Conservation (phyloP, 92 coral and sea anemone species). For the Porites rus region DNA sequence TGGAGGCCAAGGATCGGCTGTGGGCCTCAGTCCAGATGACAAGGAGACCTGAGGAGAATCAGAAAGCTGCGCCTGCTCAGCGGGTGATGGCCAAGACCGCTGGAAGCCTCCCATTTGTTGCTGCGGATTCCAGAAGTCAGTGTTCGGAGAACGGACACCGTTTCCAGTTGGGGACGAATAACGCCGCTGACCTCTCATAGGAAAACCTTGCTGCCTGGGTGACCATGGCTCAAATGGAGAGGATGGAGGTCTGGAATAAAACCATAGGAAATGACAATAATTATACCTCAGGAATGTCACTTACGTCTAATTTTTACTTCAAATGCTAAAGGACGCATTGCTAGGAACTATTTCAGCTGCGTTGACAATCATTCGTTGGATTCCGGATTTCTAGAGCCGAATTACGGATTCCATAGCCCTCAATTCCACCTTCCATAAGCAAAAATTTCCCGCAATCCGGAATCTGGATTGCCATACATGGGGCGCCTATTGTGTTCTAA, state of each 20-base stretch:
- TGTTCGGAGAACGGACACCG: constrained; percentile 79
- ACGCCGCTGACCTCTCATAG: constrained; percentile 83
- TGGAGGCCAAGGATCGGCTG: constrained; percentile 90
- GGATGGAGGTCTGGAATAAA: constrained; percentile 38
- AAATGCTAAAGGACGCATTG: too few species aligned
- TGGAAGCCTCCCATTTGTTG: constrained; percentile 72
- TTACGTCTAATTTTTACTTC: too few species aligned
- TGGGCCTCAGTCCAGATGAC: constrained; percentile 81
- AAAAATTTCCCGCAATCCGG: too few species aligned
- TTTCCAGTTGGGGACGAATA: constrained; percentile 93
- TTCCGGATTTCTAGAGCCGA: too few species aligned
- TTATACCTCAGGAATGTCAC: too few species aligned
- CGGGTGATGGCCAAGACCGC: constrained; percentile 81
- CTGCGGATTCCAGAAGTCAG: constrained; percentile 90
- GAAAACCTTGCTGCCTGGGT: constrained; percentile 71
- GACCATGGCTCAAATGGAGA: constrained; percentile 91
- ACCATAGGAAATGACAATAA: too few species aligned
- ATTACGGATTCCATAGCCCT: too few species aligned
- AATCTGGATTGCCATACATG: too few species aligned
- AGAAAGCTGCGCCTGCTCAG: constrained; percentile 68
- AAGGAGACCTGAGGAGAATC: constrained; percentile 69
- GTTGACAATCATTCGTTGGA: too few species aligned
- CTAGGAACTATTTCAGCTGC: too few species aligned
- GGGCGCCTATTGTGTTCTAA: too few species aligned
- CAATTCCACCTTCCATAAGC: too few species aligned